Base-by-base conservation (phyloP, 1,140 invertebrate genomes). In the Bombus sylvicola region DNA sequence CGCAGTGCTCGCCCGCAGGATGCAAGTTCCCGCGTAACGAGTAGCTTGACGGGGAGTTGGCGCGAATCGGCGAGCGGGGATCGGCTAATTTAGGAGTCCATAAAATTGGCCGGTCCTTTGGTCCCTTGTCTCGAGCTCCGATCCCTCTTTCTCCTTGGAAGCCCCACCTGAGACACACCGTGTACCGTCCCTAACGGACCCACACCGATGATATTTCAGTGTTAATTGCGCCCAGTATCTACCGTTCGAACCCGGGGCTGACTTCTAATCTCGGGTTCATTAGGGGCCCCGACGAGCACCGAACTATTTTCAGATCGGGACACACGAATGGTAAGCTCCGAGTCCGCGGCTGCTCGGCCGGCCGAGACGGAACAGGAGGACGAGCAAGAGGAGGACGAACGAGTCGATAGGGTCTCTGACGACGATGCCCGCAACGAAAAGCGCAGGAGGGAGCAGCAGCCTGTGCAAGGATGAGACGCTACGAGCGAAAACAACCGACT, bases 221-320 rank as follows among this genome's bases (percentile, higher is more conserved):
- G 92, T 94, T 94, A 94, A 94, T 94, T 94, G 91, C 92, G 68
- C 88, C 81, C 90, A 88, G 92, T 94, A 94, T 94, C 93, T 92
- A 90, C 87, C 86, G 90, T 80, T 87, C 87, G 82, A 91, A n/a
- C 82, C 83, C 86, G 84, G 81, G 64, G 81, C 89, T 89, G 86
- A 93, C 91, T 92, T 91, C 93, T 94, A 94, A 94, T 94, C 93
- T 94, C 87, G 88, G 92, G 91, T 94, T 94, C 93, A 94, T 94
- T 94, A 94, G 90, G 91, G 88, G 71, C 77, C 86, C 79, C 66
- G 80, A 85, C 79, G 84, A 87, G 91, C 88, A 87, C 74, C 87
- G 74, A 92, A 93, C 88, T 93, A 92, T 90, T 92, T 92, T 89
- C 91, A 90, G 91, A 91, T 91, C 91, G 85, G 81, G 89, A 91